Evolutionary conservation across 2,888 invertebrate genomes (phyloP).

Genomic region (Loripinus fragilis): DNA sequence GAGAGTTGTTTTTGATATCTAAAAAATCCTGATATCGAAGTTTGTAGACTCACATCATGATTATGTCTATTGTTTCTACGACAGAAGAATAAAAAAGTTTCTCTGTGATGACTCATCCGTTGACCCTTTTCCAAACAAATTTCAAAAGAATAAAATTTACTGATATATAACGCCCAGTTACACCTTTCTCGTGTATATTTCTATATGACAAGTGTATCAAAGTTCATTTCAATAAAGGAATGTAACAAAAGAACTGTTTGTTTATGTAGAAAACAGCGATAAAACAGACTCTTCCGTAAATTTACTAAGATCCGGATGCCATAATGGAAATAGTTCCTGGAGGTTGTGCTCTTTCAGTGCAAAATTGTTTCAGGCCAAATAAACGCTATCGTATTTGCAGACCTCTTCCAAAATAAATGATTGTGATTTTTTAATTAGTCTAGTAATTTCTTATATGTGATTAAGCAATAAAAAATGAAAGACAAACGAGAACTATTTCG

Average conservation of each 20-base stretch:
- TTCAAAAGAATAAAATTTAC: neutral
- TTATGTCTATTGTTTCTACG: neutral
- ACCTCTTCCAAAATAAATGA: too few relatives aligned
- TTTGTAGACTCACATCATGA: neutral
- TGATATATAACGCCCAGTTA: too few relatives aligned
- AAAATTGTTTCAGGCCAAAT: too few relatives aligned
- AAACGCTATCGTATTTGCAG: too few relatives aligned
- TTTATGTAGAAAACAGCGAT: neutral
- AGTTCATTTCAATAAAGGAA: neutral
- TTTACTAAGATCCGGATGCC: constrained; percentile 32
- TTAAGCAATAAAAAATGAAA: too few relatives aligned
- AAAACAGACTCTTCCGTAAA: neutral
- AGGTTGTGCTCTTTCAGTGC: neutral
- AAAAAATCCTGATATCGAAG: neutral
- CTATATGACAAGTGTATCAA: neutral
- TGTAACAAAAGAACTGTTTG: neutral
- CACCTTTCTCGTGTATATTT: neutral
- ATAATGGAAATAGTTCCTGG: constrained; percentile 53
- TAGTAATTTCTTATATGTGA: too few relatives aligned
- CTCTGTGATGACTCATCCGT: neutral
- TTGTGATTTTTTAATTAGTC: too few relatives aligned
- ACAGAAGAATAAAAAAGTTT: neutral
- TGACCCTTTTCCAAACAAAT: neutral
- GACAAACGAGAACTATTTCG: too few relatives aligned
- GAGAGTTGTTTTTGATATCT: too few relatives aligned